Evolutionary conservation across 2,888 invertebrate genomes (phyloP), one percentile per base, ranked within the genome.

Genomic region (Octodonta nipae): DNA sequence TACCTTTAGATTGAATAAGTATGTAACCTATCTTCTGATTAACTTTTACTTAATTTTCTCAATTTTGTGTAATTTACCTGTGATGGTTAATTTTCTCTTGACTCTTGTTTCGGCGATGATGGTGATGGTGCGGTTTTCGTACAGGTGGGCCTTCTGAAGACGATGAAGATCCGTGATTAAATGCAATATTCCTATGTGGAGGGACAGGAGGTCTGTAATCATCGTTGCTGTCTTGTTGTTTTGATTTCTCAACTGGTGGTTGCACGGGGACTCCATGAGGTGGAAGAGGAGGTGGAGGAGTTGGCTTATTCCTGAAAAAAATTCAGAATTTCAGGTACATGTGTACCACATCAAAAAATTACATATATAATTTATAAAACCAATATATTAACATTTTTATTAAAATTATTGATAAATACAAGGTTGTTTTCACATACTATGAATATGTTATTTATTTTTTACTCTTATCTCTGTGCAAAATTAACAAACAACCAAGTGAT

Each of bases 171-270:
- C 28, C 5, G 15, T 15, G 13, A 2, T n/a, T 15, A 15, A n/a
- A 8, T 13, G 30, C 70, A 20, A 81, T 70, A 61, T 79, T 82
- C 45, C 86, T 69, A 55, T 87, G 87, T 15, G 85, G 88, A 13
- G 87, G 87, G 34, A 87, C 83, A n/a, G 86, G 86, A 3, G 87
- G 86, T 45, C 80, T 73, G 64, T 87, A 86, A 43, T 83, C 82
- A 48, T 74, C 73, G 11, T 29, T 26, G n/a, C 15, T 28, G 13
- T 33, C 28, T 20, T 35, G 28, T 11, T 33, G 28, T 22, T 29
- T 36, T 5, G 24, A 15, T 24, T 13, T 7, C 3, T 13, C 28
- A 22, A 35, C 28, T 5, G 40, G 40, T 30, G 38, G 45, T 24
- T 51, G 52, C 32, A 56, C 53, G 25, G 58, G 49, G 1, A 58